A percentile compares a stretch with the other conserved stretches of the same genome.
These are phyloP conservation scores for Ahaetulla prasina DNA, from an alignment of 2,113 vertebrate species.

Conservation along the genomic window DNA sequence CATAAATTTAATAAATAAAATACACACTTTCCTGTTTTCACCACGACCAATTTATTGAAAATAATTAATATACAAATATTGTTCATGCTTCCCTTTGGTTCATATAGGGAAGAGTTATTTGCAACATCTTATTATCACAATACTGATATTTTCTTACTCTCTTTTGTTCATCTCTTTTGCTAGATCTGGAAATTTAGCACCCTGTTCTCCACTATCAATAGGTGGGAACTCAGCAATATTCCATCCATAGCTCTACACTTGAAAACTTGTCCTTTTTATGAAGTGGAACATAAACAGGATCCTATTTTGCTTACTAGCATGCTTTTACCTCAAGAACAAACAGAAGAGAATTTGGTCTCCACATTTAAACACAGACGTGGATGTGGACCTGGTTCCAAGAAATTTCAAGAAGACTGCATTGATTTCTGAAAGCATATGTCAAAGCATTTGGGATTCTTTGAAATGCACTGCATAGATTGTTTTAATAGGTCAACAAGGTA, in stretches of 20 bases:
- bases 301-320: conserved; percentile 74
- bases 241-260: conserved; percentile 82
- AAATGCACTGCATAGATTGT: not conserved
- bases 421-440: not conserved
- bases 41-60: not conserved
- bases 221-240: conserved; percentile 73
- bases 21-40: not conserved
- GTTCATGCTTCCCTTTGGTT: not conserved
- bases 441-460: not conserved
- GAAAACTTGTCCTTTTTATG: conserved; percentile 79
- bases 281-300: conserved; percentile 66
- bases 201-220: conserved; percentile 79
- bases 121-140: not conserved
- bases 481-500: not conserved
- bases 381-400: not conserved
- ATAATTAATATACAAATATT: not conserved
- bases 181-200: conserved; percentile 85
- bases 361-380: conserved; percentile 51
- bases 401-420: not conserved
- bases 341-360: conserved; percentile 59
- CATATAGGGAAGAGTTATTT: not conserved
- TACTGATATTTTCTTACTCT: not conserved
- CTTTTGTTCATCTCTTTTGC: not conserved
- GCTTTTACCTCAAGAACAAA: conserved; percentile 50
- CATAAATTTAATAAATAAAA: not conserved